Conservation (phyloP, 2,797 vertebrate genomes). For the Stomatorhinus walkeri region DNA sequence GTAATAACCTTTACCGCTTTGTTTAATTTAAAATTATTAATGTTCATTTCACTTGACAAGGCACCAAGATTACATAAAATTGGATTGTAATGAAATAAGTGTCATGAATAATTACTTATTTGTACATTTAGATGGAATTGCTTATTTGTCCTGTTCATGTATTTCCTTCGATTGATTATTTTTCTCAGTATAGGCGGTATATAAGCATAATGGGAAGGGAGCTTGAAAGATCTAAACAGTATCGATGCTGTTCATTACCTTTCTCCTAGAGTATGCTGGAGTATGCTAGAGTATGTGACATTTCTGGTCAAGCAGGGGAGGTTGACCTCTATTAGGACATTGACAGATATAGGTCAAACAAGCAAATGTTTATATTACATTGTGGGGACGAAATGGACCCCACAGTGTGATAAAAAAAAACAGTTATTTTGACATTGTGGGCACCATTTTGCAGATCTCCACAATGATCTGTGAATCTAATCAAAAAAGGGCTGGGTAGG, state of each 20-base stretch:
- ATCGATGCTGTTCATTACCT: background rate
- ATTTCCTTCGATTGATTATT: background rate
- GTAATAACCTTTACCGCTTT: background rate
- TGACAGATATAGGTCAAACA: background rate
- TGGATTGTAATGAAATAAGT: conserved; percentile 12
- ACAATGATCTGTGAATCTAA: background rate
- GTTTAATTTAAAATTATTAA: conserved; percentile 11
- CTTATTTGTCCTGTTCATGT: background rate
- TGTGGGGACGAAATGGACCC: background rate
- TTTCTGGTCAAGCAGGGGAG: background rate
- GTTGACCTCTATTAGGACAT: background rate
- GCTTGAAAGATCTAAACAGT: background rate
- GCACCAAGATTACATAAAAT: conserved; percentile 7
- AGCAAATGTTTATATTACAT: background rate
- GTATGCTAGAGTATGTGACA: background rate
- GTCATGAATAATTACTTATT: conserved; percentile 5
- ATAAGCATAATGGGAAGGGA: background rate
- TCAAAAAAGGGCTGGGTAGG: background rate
- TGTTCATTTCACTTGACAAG: conserved; percentile 6
- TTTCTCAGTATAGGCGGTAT: background rate
- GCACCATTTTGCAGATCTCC: background rate
- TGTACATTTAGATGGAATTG: background rate
- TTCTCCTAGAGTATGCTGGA: background rate
- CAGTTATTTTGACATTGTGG: background rate
- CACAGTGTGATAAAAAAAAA: background rate